phyloP scores from a whole-genome alignment of 1,140 invertebrate species.

The Ylistrum balloti region DNA sequence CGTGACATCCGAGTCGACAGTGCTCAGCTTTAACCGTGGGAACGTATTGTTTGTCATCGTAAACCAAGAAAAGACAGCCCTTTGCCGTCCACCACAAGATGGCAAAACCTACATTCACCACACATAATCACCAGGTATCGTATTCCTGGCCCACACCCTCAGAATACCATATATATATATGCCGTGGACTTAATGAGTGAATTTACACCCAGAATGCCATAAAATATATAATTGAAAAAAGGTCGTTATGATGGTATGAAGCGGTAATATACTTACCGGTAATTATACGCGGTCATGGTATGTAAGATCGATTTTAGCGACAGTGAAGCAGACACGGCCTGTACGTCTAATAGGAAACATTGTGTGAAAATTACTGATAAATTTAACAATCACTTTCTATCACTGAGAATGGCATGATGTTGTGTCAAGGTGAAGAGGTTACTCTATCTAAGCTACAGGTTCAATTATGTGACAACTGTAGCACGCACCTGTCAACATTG shows the following conservation, averaged over 20 bases:
- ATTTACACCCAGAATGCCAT: constrained; percentile 38
- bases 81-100: constrained; percentile 32
- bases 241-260: background rate
- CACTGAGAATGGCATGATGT: background rate
- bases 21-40: constrained; percentile 1
- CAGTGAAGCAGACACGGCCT: background rate
- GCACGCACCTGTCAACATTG: background rate
- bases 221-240: constrained; percentile 36
- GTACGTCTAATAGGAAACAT: background rate
- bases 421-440: background rate
- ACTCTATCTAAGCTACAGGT: background rate
- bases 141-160: background rate
- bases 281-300: constrained; percentile 11
- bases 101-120: constrained; percentile 16
- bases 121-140: constrained; percentile 19
- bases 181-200: constrained; percentile 10
- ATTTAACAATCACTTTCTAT: background rate
- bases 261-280: constrained; percentile 15
- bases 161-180: constrained; percentile 21
- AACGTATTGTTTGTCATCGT: constrained; percentile 27
- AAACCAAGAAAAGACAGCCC: constrained; percentile 7
- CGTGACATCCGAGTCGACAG: constrained; percentile 20
- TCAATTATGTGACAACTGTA: background rate
- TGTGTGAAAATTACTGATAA: background rate
- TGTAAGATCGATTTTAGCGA: constrained; percentile 22